phyloP scores from a whole-genome alignment of 92 coral and sea anemone species.

The Metridium senile region DNA sequence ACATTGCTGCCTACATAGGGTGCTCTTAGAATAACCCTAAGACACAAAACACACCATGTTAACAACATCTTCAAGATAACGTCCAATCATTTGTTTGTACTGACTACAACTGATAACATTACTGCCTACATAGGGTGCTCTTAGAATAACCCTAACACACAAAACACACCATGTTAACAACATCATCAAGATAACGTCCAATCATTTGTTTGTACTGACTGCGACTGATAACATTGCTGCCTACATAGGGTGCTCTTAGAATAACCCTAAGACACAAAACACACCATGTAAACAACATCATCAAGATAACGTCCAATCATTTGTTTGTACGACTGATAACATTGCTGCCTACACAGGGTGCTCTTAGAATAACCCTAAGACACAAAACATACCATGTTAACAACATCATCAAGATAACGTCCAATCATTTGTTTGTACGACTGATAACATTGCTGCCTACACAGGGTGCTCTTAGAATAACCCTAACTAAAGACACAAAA shows the following conservation, averaged over 20 bases:
- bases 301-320: conserved; percentile 97
- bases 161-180: conserved; percentile 83
- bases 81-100: conserved; percentile 97
- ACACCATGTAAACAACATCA: conserved; percentile 94
- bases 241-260: conserved; percentile 91
- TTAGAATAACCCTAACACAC: conserved; percentile 76
- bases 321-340: conserved; percentile 86
- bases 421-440: conserved; percentile 98
- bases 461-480: conserved; percentile 91
- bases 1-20: conserved; percentile 79
- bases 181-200: conserved; percentile 95
- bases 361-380: conserved; percentile 84
- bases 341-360: conserved; percentile 78
- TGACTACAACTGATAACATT: conserved; percentile 76
- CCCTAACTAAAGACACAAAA: conserved; percentile 78
- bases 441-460: conserved; percentile 68
- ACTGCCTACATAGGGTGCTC: conserved; percentile 86
- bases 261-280: conserved; percentile 76
- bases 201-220: conserved; percentile 99
- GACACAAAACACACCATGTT: conserved; percentile 62
- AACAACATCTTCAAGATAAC: conserved; percentile 94
- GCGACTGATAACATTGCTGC: conserved; percentile 61
- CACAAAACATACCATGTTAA: conserved; percentile 73
- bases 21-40: conserved; percentile 91
- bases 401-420: conserved; percentile 93